Evolutionary conservation across 1,140 invertebrate genomes (phyloP).

Genomic region (Atta texana): DNA sequence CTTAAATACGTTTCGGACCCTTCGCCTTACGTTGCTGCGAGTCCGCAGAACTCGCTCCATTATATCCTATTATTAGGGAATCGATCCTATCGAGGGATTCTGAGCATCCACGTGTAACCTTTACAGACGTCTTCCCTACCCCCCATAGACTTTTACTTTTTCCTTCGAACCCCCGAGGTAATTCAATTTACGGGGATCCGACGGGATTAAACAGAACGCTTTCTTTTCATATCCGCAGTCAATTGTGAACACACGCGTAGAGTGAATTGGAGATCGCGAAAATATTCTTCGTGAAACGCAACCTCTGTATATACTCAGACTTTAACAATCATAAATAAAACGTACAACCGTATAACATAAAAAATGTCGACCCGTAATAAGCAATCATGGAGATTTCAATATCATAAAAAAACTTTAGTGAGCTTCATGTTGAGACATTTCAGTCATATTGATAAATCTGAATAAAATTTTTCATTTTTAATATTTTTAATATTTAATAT

Average conservation of each 20-base stretch:
- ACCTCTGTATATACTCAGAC: not conserved
- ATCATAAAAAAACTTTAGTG: not conserved
- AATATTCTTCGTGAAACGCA: slow-evolving; percentile 12
- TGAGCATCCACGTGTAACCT: slow-evolving; percentile 43
- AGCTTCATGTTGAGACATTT: not conserved
- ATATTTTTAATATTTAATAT: not conserved
- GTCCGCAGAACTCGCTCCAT: slow-evolving; percentile 62
- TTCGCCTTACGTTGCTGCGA: slow-evolving; percentile 49
- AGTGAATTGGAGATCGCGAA: slow-evolving; percentile 38
- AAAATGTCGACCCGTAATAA: not conserved
- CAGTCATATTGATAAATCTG: slow-evolving; percentile 22
- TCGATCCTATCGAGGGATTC: slow-evolving; percentile 57
- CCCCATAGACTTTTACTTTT: slow-evolving; percentile 43
- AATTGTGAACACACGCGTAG: slow-evolving; percentile 33
- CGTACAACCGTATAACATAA: not conserved
- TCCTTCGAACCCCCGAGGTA: slow-evolving; percentile 35
- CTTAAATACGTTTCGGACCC: slow-evolving; percentile 62
- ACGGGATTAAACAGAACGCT: slow-evolving; percentile 71
- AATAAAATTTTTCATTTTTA: not conserved
- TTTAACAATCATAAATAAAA: slow-evolving; percentile 6
- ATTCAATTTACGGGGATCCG: slow-evolving; percentile 70
- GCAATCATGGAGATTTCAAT: not conserved
- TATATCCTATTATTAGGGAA: slow-evolving; percentile 75
- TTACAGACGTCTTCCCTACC: not conserved
- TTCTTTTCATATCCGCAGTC: slow-evolving; percentile 55